Evolutionary conservation across 2,113 vertebrate genomes (phyloP).

Genomic region (Cranoglanis bouderius): DNA sequence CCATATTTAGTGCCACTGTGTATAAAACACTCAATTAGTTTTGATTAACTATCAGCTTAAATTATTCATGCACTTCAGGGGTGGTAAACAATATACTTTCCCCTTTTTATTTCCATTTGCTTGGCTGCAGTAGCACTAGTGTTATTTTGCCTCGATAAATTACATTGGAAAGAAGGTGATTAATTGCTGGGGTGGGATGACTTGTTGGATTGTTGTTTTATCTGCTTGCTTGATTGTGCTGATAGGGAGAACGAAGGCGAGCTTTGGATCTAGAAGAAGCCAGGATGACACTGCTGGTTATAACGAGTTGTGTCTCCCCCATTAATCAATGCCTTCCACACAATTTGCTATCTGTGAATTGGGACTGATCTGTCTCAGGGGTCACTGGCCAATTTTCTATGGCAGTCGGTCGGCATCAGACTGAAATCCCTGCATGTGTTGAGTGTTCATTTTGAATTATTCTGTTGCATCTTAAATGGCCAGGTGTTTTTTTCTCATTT

Average conservation of each 20-base stretch:
- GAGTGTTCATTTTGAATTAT: constrained; percentile 69
- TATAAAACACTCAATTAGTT: constrained; percentile 36
- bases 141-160: constrained; percentile 63
- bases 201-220: constrained; percentile 72
- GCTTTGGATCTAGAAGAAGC: constrained; percentile 46
- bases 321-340: constrained; percentile 82
- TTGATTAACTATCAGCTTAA: constrained; percentile 23
- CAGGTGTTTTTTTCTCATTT: neutral
- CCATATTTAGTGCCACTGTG: constrained; percentile 8
- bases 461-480: constrained; percentile 61
- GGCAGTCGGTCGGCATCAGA: constrained; percentile 64
- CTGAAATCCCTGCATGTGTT: constrained; percentile 65
- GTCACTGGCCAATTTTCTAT: constrained; percentile 76
- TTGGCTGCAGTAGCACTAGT: constrained; percentile 50
- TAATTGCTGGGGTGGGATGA: constrained; percentile 69
- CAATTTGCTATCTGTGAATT: constrained; percentile 78
- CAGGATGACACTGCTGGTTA: constrained; percentile 66
- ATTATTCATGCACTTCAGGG: constrained; percentile 29
- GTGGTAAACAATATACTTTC: constrained; percentile 39
- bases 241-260: constrained; percentile 38
- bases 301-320: constrained; percentile 75
- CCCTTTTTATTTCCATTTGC: constrained; percentile 38
- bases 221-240: constrained; percentile 58
- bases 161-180: constrained; percentile 58
- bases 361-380: constrained; percentile 73